Evolutionary conservation across 2,888 invertebrate genomes (phyloP).

Genomic region (Lasioglossum malachurum): DNA sequence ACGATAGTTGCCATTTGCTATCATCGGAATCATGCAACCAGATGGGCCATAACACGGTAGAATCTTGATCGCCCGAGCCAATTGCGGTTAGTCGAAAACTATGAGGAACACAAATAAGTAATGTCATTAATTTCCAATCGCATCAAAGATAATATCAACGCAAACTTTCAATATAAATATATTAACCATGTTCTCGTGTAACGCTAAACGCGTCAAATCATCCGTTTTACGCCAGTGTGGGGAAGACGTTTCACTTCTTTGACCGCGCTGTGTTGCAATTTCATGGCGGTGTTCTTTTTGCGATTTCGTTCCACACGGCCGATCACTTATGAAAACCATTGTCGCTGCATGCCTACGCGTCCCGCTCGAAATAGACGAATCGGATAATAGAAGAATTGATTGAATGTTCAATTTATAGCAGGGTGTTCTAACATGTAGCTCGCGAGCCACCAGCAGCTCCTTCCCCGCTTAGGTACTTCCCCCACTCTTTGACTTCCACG

Average conservation of each 20-base stretch:
- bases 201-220: background rate
- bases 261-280: slow-evolving; percentile 3
- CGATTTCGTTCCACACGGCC: slow-evolving; percentile 31
- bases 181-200: background rate
- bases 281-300: slow-evolving; percentile 20
- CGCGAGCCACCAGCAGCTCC: too few relatives aligned
- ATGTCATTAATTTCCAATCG: background rate
- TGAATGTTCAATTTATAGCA: too few relatives aligned
- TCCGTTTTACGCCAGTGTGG: background rate
- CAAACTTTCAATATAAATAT: background rate
- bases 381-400: too few relatives aligned
- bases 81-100: background rate
- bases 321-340: slow-evolving; percentile 37
- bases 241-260: slow-evolving; percentile 16
- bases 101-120: too few relatives aligned
- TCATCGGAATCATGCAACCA: background rate
- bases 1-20: background rate
- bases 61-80: background rate
- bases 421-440: too few relatives aligned
- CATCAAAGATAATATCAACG: background rate
- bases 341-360: slow-evolving; percentile 30
- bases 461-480: too few relatives aligned
- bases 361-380: background rate
- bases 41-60: background rate
- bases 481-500: too few relatives aligned